Evolutionary conservation across 2,113 vertebrate species (phyloP), one percentile per base, ranked within the genome.

Genomic region (Athene cunicularia): DNA sequence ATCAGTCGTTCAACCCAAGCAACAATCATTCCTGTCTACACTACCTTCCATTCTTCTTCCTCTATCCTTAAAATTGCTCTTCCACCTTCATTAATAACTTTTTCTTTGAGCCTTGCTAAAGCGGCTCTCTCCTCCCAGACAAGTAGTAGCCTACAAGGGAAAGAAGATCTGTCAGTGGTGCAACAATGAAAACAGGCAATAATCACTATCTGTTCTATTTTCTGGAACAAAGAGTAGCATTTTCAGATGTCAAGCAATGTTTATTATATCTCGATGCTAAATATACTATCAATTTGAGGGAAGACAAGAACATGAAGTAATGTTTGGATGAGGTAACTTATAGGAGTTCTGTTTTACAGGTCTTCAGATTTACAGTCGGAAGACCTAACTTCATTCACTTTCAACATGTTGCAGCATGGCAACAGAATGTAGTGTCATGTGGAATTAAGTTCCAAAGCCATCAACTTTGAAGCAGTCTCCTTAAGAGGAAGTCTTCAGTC

Each of bases 1-100:
- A 72, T 35, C 49, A 43, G 72, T 62, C 63, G 88, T 71, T 76
- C 80, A 84, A 62, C 37, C 20, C 58, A 72, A 67, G 27, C 76
- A 93, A 41, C 15, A 63, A 56, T 81, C 13, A 62, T 56, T 79
- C 43, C 76, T 88, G 8, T 47, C 41, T 82, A 72, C 50, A 17
- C 60, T 98, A 99, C 99, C 99, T 99, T 99, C 99, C 99, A 99
- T 82, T 99, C 99, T 96, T 99, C 99, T 32, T 99, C 98, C 83
- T 99, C 99, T 81, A 99, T 99, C 73, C 98, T 98, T 62, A 99
- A 96, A 83, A 99, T 91, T 62, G 99, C 96, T 64, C 99, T 98
- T 77, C 99, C 99, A 7, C 99, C 99, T 97, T 99, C 99, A 1
- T 97, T 98, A 91, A 98, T 97, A 64, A 99, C 97, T 94, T 99